Base-by-base conservation (phyloP, 2,113 vertebrate genomes). In the Pseudonaja textilis region DNA sequence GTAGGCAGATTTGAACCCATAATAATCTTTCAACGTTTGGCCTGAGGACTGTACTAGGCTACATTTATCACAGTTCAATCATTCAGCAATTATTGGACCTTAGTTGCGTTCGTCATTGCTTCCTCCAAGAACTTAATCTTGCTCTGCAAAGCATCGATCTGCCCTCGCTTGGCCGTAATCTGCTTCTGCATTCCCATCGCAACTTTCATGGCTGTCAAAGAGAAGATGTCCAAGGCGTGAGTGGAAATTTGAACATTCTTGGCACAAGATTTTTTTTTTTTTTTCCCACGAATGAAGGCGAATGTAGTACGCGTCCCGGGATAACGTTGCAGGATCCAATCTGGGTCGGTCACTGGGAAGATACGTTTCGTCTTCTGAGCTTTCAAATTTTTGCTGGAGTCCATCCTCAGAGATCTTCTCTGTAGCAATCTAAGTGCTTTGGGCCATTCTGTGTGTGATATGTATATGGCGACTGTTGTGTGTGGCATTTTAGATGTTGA, bases 41-140 rank as follows among this genome's bases (percentile, higher is more conserved):
- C n/a, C 5, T 29, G 18, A 34, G 4, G 18, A 45, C 56, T 89
- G 52, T 16, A 47, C 26, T n/a, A 34, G 45, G 39, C 34, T 16
- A 45, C 18, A 56, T 52, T 54, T 69, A 81, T 87, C 61, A 81
- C 88, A 89, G 1, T 29, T 57, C 57, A 92, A 29, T n/a, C 69
- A 16, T 87, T 95, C n/a, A 89, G 54, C 18, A 91, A 7, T 89
- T 42, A 42, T 29, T 14, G 89, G 89, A 99, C 98, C 98, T 98
- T 97, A 47, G 96, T 91, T 94, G 98, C 85, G 22, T 96, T 98
- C 61, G 97, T 97, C 92, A 98, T 93, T 0, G 95, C 97, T 64
- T 98, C 98, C 97, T 99, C 98, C 93, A 99, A 95, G 92, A 98
- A 97, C 52, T 98, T 98, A 90, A 98, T 98, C 96, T 97, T 98